Conservation (phyloP, 2,113 vertebrate species). For the Cottus gobio region DNA sequence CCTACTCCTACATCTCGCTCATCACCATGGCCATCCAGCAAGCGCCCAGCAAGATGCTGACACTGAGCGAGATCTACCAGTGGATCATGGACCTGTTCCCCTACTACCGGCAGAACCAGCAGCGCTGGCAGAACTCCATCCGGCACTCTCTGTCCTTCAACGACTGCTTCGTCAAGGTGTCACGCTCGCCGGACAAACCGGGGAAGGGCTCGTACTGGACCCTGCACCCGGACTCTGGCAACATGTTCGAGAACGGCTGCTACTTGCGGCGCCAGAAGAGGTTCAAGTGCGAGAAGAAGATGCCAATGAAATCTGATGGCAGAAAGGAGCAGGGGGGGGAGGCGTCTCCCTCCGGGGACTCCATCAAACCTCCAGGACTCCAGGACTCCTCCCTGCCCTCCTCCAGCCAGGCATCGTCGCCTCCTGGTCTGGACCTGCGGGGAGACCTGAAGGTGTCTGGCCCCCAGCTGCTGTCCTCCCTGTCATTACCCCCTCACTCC, state of each 20-base stretch:
- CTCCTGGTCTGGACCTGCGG: conserved; percentile 80
- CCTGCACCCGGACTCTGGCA: conserved; percentile 96
- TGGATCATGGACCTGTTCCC: conserved; percentile 99
- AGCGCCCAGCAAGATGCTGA: conserved; percentile 97
- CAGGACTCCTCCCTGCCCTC: conserved; percentile 83
- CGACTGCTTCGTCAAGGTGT: conserved; percentile 98
- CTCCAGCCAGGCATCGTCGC: conserved; percentile 84
- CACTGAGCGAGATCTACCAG: conserved; percentile 98
- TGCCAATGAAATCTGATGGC: conserved; percentile 81
- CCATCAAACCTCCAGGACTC: conserved; percentile 81
- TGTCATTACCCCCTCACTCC: conserved; percentile 87
- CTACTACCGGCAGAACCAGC: conserved; percentile 97
- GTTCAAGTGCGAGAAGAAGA: conserved; percentile 96
- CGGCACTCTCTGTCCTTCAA: conserved; percentile 98
- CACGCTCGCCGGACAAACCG: conserved; percentile 96
- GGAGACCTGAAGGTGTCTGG: conserved; percentile 88
- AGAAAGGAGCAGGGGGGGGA: conserved; percentile 80
- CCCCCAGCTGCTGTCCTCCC: conserved; percentile 85
- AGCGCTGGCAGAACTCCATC: conserved; percentile 99
- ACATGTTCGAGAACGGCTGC: conserved; percentile 99
- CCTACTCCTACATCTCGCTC: conserved; percentile 98
- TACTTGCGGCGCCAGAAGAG: conserved; percentile 97
- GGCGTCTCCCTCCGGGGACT: conserved; percentile 82
- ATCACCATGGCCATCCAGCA: conserved; percentile 99
- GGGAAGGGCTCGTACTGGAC: conserved; percentile 99